A percentile compares a stretch with the other conserved stretches of the same genome.
These are phyloP conservation scores for Ectropis grisescens DNA, from an alignment of 1,140 invertebrate genomes.

Conservation along the genomic window DNA sequence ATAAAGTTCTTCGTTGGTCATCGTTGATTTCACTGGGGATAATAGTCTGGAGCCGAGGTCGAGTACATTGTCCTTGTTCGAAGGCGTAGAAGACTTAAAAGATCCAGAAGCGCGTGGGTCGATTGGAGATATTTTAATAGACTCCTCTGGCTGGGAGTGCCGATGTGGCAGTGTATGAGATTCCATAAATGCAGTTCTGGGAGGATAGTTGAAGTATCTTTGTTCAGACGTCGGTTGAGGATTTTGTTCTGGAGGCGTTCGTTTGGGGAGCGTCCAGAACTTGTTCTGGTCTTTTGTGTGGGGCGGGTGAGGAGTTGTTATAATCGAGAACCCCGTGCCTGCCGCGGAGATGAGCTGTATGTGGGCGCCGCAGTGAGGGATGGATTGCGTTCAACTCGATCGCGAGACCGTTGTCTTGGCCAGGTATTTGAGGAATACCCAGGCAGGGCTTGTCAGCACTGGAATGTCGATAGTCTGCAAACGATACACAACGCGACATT, in stretches of 20 bases:
- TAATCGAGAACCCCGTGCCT: slow-evolving; percentile 35
- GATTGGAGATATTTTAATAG: slow-evolving; percentile 74
- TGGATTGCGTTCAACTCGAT: slow-evolving; percentile 33
- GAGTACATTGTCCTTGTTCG: slow-evolving; percentile 52
- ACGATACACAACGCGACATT: slow-evolving; percentile 16
- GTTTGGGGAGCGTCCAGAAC: slow-evolving; percentile 59
- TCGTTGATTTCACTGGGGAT: slow-evolving; percentile 78
- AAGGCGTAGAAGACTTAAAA: slow-evolving; percentile 74
- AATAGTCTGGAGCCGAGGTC: slow-evolving; percentile 57
- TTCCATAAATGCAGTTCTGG: slow-evolving; percentile 4
- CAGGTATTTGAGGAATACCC: slow-evolving; percentile 23
- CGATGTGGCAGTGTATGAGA: too few relatives aligned
- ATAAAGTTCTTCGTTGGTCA: slow-evolving; percentile 83
- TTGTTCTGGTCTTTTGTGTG: slow-evolving; percentile 30
- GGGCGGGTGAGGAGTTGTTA: slow-evolving; percentile 15
- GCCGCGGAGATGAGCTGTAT: slow-evolving; percentile 38
- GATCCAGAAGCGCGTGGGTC: slow-evolving; percentile 67
- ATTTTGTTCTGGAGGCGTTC: slow-evolving; percentile 3
- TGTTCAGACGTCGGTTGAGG: too few relatives aligned
- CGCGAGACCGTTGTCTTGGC: slow-evolving; percentile 22
- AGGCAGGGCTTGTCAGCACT: slow-evolving; percentile 60
- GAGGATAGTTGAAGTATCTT: slow-evolving; percentile 7
- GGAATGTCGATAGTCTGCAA: slow-evolving; percentile 71
- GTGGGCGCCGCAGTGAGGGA: slow-evolving; percentile 28
- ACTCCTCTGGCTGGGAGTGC: slow-evolving; percentile 26